Evolutionary conservation across 1,140 invertebrate species (phyloP), one percentile per base, ranked within the genome.

Genomic region (Charaxes varanes): DNA sequence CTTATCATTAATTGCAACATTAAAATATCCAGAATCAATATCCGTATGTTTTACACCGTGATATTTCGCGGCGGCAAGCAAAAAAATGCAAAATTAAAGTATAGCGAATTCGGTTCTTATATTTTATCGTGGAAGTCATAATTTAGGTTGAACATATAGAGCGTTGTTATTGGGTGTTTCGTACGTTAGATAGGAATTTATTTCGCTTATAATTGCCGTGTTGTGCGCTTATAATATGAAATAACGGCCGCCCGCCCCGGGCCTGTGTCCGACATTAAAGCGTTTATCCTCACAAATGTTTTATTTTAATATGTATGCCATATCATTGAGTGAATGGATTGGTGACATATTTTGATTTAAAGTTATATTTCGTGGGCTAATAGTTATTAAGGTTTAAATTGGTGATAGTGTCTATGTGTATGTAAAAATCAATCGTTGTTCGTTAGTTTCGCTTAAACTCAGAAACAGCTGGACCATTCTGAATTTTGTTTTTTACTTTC

Each of bases 1-100:
- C 37, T 66, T 64, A 64, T 60, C 60, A 64, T 66, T 70, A 66
- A 70, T 70, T 63, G 63, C 49, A 37, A 53, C 58, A 64, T 70
- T 66, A 60, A 69, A 69, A 60, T 52, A 64, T 58, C 53, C 37
- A 26, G 50, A 59, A 60, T 62, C 49, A 53, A 57, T 58, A 47
- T 53, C 34, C 37, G 42, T 53, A 41, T 38, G 51, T 47, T 51
- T 30, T 28, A 6, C 28, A 2, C 15, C 5, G 1, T 15, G 6
- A 10, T 3, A 5, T 28, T 14, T 2, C 6, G 1, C 4, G 12
- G 6, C 3, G 12, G 10, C 10, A 27, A 27, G n/a, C n/a, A 19
- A 32, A 32, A 18, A 7, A 7, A 17, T 2, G 14, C 6, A 19
- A 22, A 3, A 15, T n/a, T 16, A 7, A 16, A 8, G 13, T 15